Base-by-base conservation (phyloP, 2,888 invertebrate species). In the Exephanes ischioxanthus region DNA sequence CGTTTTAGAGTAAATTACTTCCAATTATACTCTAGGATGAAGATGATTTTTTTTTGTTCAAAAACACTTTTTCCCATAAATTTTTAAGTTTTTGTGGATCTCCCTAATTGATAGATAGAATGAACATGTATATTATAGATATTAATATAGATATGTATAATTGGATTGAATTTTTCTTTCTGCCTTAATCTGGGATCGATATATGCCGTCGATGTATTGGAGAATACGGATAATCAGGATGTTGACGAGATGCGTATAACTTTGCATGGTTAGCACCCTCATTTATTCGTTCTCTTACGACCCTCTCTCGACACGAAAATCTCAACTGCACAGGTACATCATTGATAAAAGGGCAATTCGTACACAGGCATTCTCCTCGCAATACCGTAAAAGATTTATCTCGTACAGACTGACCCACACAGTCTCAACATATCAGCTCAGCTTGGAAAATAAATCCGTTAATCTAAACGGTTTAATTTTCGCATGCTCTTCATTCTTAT, bases 251-350 rank as follows among this genome's bases (percentile, higher is more conserved):
- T 68, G 22, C 58, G 26, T 55, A 81, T 75, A 77, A 76, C 48
- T 72, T 80, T 85, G 67, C 70, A 84, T 83, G 82, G 63, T 73
- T 82, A 84, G 85, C 84, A 86, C 78, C 85, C 84, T 85, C 85
- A 85, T 87, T 88, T 87, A 88, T 88, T 88, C 86, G 70, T 71
- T 72, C 71, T 71, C 33, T 81, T 58, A 68, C 48, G 75, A 67
- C 11, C 77, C 80, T 73, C 68, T 53, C 55, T 84, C 67, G 53
- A 78, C 82, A 71, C 71, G 63, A 75, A 84, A 73, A 75, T 73
- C 81, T 81, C 79, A 83, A 73, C 79, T 86, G 86, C 87, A 87
- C 86, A 87, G 88, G 86, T 88, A 88, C 86, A 88, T 87, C 82
- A 86, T 85, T 85, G 81, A 85, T 61, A 79, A 83, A 83, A 73